These are phyloP conservation scores for Xanthostigma xanthostigma DNA, from an alignment of 2,888 invertebrate genomes.

Conservation along the genomic window DNA sequence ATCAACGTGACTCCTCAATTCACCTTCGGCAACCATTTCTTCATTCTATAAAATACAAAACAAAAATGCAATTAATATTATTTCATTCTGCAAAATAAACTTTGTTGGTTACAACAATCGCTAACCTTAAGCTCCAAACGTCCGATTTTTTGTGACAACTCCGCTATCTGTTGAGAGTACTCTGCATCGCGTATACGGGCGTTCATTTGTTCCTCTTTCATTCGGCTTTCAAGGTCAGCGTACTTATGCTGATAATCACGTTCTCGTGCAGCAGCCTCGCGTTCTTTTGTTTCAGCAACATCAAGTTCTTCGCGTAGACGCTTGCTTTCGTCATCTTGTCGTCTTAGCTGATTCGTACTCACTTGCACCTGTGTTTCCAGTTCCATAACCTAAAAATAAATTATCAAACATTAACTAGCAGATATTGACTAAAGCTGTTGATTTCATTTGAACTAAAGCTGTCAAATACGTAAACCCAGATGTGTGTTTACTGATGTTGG, in stretches of 20 bases:
- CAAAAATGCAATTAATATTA: slow-evolving; percentile 5
- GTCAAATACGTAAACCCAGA: background rate
- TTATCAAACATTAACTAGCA: background rate
- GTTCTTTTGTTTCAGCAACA: slow-evolving; percentile 52
- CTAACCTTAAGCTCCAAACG: slow-evolving; percentile 78
- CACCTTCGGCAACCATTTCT: slow-evolving; percentile 86
- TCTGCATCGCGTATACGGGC: slow-evolving; percentile 88
- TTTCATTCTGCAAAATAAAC: background rate
- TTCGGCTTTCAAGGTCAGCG: slow-evolving; percentile 46
- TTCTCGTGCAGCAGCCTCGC: slow-evolving; percentile 60
- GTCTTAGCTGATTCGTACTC: slow-evolving; percentile 70
- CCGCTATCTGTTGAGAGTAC: slow-evolving; percentile 84
- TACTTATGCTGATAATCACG: slow-evolving; percentile 73
- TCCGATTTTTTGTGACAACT: slow-evolving; percentile 85
- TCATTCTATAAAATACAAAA: slow-evolving; percentile 54
- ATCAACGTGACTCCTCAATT: slow-evolving; percentile 63
- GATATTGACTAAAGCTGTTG: background rate
- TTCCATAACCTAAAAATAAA: slow-evolving; percentile 60
- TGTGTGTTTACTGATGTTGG: too few relatives aligned
- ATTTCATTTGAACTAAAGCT: background rate
- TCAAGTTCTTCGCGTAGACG: slow-evolving; percentile 68
- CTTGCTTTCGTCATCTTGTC: slow-evolving; percentile 90
- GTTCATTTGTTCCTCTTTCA: slow-evolving; percentile 86
- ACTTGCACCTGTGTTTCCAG: slow-evolving; percentile 90
- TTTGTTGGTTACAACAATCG: slow-evolving; percentile 8